Base-by-base conservation (phyloP, 2,113 vertebrate genomes). In the Dolichotis patagonum region DNA sequence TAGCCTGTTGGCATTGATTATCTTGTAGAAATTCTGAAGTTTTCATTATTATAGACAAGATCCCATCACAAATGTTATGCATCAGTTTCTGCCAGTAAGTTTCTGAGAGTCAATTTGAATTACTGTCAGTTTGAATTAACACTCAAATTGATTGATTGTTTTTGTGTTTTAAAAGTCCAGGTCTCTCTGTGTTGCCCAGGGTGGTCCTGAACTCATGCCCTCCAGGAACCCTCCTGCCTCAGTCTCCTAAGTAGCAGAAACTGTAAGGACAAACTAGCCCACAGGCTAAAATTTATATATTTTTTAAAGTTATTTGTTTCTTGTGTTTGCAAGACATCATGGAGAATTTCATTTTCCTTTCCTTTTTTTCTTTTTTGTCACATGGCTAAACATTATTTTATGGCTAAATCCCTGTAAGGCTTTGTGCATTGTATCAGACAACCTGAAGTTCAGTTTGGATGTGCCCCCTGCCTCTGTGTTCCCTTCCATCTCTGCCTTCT, bases 41-140 rank as follows among this genome's bases (percentile, higher is more conserved):
- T 84, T 63, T 84, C 75, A 85, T 96, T 22, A 78, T 43, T 69
- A 43, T 22, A 95, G 58, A 58, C 38, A 60, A 19, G n/a, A n/a
- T 73, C 87, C 93, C 26, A 12, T 75, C 54, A 52, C 12, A 30
- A 71, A 56, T 62, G 71, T 62, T 22, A 56, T 9, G 41, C 3
- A 30, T 38, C 58, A 73, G 38, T 91, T 90, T 92, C 65, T 92
- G 52, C 90, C 86, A 17, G 22, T 19, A 7, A 43, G 54, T 63
- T 85, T 89, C 77, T 78, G 90, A 95, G 80, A 78, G 73, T 75
- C 65, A 92, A 22, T 58, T 91, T 62, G 3, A 75, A 14, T 92
- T n/a, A n/a, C n/a, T n/a, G n/a, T n/a, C n/a, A n/a, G n/a, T n/a
- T n/a, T n/a, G n/a, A n/a, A n/a, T n/a, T 85, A 41, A 73, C 38